Percentiles rank a stretch among this genome's conserved stretches.
phyloP scores from a whole-genome alignment of 2,113 vertebrate genomes.

The Geococcyx californianus region DNA sequence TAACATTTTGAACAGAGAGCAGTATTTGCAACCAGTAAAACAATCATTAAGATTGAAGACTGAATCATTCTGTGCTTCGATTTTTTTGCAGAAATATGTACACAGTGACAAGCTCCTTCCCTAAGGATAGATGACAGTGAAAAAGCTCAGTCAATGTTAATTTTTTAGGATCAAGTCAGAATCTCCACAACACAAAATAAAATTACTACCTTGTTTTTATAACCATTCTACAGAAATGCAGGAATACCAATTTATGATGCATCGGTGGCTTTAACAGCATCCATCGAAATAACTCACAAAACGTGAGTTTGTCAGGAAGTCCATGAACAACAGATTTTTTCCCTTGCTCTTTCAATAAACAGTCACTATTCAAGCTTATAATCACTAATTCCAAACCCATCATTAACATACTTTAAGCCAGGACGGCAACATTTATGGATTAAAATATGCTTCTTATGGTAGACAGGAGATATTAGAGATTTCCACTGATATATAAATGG shows the following conservation, averaged over 20 bases:
- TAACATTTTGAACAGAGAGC: not conserved
- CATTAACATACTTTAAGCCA: not conserved
- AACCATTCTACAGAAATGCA: not conserved
- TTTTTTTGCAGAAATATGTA: not conserved
- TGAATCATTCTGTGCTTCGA: not conserved
- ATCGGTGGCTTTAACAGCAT: not conserved
- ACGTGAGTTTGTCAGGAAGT: not conserved
- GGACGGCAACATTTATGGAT: not conserved
- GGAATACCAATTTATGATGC: not conserved
- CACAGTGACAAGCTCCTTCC: not conserved
- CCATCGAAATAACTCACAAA: not conserved
- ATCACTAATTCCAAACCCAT: not conserved
- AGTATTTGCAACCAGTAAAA: not conserved
- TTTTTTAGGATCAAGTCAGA: not conserved
- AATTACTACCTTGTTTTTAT: not conserved
- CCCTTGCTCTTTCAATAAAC: not conserved
- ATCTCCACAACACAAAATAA: not conserved
- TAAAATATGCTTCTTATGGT: not conserved
- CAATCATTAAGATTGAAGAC: not conserved
- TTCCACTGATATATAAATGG: not conserved
- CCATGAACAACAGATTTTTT: rapidly evolving
- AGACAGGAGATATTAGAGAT: not conserved
- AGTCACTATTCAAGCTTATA: not conserved
- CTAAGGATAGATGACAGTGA: not conserved
- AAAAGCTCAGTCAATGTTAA: not conserved